Evolutionary conservation across 2,113 vertebrate genomes (phyloP).

Genomic region (Sprattus sprattus): DNA sequence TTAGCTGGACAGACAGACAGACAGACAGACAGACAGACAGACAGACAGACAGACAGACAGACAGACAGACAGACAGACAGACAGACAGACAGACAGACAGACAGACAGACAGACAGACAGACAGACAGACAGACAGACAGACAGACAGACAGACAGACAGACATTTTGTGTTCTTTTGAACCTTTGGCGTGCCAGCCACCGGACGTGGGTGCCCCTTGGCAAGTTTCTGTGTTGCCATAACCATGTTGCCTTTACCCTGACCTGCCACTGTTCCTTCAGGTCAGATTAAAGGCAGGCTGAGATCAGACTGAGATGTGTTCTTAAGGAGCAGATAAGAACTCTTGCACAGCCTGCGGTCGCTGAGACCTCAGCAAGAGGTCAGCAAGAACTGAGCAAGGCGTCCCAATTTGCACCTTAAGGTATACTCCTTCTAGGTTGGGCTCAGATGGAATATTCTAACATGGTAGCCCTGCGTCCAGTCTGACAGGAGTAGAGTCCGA

Average conservation of each 20-base stretch:
- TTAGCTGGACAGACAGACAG: neutral
- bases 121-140: neutral
- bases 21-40: neutral
- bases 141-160: neutral
- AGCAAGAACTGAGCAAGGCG: no score
- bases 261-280: neutral
- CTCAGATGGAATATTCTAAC: neutral
- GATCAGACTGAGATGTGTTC: neutral
- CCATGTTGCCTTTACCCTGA: neutral
- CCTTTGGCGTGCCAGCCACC: neutral
- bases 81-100: neutral
- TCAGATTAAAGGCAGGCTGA: neutral
- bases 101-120: neutral
- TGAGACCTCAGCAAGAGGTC: neutral
- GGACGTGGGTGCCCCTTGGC: neutral
- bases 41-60: neutral
- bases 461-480: neutral
- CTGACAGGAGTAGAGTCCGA: neutral
- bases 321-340: neutral
- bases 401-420: no score
- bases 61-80: neutral
- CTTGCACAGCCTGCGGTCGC: neutral
- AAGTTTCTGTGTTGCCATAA: neutral
- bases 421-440: no score
- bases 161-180: neutral